These are phyloP conservation scores for Sigmodon hispidus DNA, from an alignment of 2,113 vertebrate genomes.

Conservation along the genomic window DNA sequence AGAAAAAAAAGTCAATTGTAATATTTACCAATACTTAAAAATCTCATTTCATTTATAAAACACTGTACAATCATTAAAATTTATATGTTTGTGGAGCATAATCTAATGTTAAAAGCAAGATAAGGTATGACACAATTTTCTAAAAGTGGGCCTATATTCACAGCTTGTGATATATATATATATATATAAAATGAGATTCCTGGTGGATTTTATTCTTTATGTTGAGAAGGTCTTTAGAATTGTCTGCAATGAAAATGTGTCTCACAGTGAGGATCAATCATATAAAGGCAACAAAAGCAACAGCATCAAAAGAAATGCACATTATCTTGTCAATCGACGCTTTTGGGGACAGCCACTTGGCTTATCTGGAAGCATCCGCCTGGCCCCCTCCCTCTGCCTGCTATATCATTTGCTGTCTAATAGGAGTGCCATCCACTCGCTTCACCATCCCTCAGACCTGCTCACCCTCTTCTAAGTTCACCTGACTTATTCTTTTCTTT, in stretches of 20 bases:
- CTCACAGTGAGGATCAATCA: not conserved
- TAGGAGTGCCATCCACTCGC: not conserved
- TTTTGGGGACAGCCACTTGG: not conserved
- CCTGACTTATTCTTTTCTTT: not conserved
- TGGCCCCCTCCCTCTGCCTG: not conserved
- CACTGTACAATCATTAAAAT: conserved; percentile 8
- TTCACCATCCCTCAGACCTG: not conserved
- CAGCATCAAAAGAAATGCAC: not conserved
- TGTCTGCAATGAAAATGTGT: not conserved
- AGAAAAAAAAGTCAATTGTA: conserved; percentile 25
- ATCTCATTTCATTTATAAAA: not conserved
- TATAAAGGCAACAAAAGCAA: not conserved
- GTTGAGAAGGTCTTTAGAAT: not conserved
- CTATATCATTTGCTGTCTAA: not conserved
- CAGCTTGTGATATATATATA: not conserved
- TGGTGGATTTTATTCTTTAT: not conserved
- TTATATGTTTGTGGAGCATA: not conserved
- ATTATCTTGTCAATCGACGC: not conserved
- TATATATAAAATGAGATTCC: not conserved
- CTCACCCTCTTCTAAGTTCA: not conserved
- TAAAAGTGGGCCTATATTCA: not conserved
- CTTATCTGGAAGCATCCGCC: not conserved
- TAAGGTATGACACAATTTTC: not conserved
- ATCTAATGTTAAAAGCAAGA: conserved; percentile 23
- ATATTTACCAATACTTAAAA: not conserved